phyloP scores from a whole-genome alignment of 2,888 invertebrate genomes.

The Autographa pulchrina region DNA sequence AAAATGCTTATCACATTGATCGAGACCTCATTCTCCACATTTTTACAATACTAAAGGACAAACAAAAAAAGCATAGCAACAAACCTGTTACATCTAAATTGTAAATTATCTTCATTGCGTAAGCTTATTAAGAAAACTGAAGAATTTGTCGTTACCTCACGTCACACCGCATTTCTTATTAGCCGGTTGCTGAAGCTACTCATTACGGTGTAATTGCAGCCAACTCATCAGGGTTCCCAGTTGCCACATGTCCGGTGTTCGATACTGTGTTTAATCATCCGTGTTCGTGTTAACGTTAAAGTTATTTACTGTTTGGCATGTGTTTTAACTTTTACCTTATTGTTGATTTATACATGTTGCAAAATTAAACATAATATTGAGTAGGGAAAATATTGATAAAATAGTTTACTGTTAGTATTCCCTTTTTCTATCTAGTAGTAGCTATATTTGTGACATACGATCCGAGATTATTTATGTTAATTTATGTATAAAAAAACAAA shows the following conservation, averaged over 20 bases:
- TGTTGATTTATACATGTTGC: no score
- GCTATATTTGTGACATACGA: no score
- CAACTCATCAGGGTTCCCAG: slow-evolving; percentile 39
- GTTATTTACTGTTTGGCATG: neutral
- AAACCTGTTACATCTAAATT: slow-evolving; percentile 45
- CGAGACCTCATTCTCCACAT: neutral
- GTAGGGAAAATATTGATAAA: no score
- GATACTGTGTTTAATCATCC: neutral
- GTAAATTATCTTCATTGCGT: slow-evolving; percentile 45
- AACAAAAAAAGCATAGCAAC: slow-evolving; percentile 14
- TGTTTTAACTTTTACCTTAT: no score
- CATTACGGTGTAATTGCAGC: slow-evolving; percentile 52
- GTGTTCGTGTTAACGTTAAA: neutral
- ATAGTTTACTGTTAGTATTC: no score
- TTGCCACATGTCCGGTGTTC: slow-evolving; percentile 28
- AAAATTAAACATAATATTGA: no score
- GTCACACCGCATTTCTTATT: slow-evolving; percentile 53
- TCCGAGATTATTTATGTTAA: no score
- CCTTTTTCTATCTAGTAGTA: no score
- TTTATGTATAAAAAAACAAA: no score
- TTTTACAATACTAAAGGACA: neutral
- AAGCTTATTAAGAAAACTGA: slow-evolving; percentile 31
- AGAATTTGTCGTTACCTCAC: slow-evolving; percentile 43
- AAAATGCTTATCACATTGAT: neutral
- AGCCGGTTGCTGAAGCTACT: slow-evolving; percentile 41